Conservation (phyloP, 2,797 vertebrate species). For the Syngnathus rostellatus region DNA sequence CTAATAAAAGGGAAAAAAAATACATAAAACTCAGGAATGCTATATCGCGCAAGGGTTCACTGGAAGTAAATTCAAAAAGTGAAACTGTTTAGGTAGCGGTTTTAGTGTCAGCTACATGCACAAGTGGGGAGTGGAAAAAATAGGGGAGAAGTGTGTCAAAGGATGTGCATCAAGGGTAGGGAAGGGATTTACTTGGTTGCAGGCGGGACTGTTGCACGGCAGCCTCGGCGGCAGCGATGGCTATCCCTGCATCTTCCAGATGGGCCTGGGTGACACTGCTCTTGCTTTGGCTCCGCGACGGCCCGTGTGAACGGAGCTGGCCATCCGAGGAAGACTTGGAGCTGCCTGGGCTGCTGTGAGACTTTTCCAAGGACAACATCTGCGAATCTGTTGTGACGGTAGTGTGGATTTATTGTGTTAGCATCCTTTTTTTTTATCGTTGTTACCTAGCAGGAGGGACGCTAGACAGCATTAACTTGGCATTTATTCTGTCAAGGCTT, state of each 20-base stretch:
- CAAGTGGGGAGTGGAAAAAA: conserved; percentile 11
- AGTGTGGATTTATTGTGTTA: neutral
- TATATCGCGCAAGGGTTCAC: neutral
- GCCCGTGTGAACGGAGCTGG: conserved; percentile 92
- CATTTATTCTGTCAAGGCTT: too few relatives aligned
- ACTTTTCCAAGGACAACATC: conserved; percentile 94
- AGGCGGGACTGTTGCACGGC: conserved; percentile 95
- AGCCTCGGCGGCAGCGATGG: conserved; percentile 95
- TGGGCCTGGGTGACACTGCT: conserved; percentile 96
- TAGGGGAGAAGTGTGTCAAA: conserved; percentile 71
- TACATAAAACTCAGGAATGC: neutral
- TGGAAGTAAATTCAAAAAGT: conserved; percentile 27
- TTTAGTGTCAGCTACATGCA: conserved; percentile 57
- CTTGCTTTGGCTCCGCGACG: conserved; percentile 98
- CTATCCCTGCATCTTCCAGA: conserved; percentile 94
- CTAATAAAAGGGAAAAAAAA: neutral
- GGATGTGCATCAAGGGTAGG: conserved; percentile 73
- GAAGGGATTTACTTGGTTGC: conserved; percentile 96
- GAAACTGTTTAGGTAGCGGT: conserved; percentile 30
- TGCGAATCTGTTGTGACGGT: conserved; percentile 78
- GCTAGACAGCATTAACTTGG: neutral
- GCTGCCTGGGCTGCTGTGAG: conserved; percentile 96
- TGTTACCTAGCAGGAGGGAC: neutral
- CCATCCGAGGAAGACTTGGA: conserved; percentile 98
- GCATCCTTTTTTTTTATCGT: neutral